These are phyloP conservation scores for Lytechinus pictus DNA, from an alignment of 35 echinoderm and acorn worm genomes.

Conservation along the genomic window DNA sequence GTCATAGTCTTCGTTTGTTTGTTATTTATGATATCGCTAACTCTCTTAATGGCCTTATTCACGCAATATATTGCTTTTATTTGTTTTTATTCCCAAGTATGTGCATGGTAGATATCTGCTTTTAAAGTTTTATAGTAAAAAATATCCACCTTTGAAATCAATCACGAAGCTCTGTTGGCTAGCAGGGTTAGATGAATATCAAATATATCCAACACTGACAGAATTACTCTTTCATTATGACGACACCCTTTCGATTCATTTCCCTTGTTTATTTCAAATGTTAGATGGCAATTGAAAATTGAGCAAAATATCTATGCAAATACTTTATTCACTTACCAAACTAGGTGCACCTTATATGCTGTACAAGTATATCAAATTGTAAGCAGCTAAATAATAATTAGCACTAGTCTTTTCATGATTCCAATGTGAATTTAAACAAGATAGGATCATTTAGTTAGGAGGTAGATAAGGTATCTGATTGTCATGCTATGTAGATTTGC, in stretches of 20 bases:
- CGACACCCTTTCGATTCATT: background rate
- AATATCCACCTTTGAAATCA: background rate
- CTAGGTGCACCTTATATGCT: background rate
- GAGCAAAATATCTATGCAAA: background rate
- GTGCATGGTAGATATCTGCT: background rate
- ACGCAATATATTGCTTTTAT: background rate
- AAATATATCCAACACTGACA: background rate
- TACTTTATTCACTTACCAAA: background rate
- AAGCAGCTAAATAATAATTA: background rate
- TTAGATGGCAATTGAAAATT: background rate
- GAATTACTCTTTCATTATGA: background rate
- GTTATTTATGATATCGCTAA: constrained; percentile 1
- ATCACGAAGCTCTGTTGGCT: background rate
- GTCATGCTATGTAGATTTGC: constrained; percentile 3
- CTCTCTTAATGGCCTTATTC: constrained; percentile 11
- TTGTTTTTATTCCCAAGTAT: constrained; percentile 7
- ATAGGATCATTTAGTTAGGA: background rate
- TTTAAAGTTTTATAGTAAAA: background rate
- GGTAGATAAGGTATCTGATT: background rate
- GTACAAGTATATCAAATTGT: background rate
- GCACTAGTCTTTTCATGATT: background rate
- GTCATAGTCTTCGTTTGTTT: constrained; percentile 10
- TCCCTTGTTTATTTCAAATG: background rate
- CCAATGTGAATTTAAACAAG: background rate
- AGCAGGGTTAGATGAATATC: background rate